phyloP scores from a whole-genome alignment of 2,888 invertebrate species.

The Venustoraphidia nigricollis region DNA sequence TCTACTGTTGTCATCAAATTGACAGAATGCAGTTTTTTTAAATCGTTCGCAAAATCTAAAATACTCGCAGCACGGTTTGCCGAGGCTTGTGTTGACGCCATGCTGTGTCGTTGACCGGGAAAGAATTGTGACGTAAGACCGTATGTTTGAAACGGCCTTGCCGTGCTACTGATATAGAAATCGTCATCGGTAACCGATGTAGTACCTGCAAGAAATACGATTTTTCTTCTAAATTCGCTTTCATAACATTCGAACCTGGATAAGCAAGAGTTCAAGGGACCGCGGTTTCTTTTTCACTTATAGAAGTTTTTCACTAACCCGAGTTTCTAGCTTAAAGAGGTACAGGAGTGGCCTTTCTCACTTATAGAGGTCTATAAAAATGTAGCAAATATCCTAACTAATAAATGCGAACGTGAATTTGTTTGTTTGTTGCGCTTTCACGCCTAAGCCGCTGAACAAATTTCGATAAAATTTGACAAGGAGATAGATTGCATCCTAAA shows the following conservation, averaged over 20 bases:
- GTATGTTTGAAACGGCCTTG: conserved; percentile 52
- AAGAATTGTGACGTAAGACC: conserved; percentile 52
- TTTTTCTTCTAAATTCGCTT: background rate
- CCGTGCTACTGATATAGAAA: conserved; percentile 58
- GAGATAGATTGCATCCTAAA: too few species aligned
- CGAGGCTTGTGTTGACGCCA: conserved; percentile 7
- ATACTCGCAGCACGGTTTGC: conserved; percentile 3
- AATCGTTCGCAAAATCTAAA: conserved; percentile 5
- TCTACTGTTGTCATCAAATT: conserved; percentile 20
- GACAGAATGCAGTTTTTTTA: conserved; percentile 15
- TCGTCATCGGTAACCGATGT: conserved; percentile 39
- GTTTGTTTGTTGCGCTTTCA: too few species aligned
- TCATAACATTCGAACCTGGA: background rate
- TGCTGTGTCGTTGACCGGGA: conserved; percentile 36
- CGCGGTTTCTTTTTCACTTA: too few species aligned
- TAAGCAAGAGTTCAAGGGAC: too few species aligned
- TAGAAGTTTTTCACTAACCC: too few species aligned
- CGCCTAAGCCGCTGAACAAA: too few species aligned
- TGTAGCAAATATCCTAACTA: too few species aligned
- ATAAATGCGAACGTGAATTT: too few species aligned
- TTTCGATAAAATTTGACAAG: too few species aligned
- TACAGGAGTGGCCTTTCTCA: too few species aligned
- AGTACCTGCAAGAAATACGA: background rate
- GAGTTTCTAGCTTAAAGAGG: too few species aligned
- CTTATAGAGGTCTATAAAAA: too few species aligned